phyloP scores from a whole-genome alignment of 2,888 invertebrate genomes.

The Conomelus anceps region DNA sequence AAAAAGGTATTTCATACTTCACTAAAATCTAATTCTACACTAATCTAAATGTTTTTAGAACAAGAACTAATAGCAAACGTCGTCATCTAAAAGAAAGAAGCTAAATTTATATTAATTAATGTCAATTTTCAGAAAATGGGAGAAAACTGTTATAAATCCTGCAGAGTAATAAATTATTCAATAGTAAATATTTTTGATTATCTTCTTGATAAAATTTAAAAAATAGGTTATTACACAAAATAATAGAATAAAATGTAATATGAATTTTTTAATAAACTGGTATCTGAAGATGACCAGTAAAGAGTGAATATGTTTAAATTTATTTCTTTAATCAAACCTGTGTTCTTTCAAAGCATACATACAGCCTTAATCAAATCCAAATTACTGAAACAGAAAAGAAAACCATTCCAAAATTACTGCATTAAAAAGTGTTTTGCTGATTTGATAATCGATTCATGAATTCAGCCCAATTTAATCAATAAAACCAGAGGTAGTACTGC shows the following conservation, averaged over 20 bases:
- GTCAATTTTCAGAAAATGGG: too few species aligned
- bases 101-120: too few species aligned
- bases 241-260: too few species aligned
- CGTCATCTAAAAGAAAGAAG: background rate
- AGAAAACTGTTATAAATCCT: too few species aligned
- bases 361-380: constrained; percentile 6
- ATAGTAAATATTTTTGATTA: too few species aligned
- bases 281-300: background rate
- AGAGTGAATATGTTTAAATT: background rate
- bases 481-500: background rate
- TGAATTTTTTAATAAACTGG: too few species aligned
- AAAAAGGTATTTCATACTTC: background rate
- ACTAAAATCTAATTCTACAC: background rate
- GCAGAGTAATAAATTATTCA: too few species aligned
- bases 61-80: background rate
- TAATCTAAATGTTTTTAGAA: background rate
- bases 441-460: background rate
- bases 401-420: background rate
- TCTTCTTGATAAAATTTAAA: too few species aligned
- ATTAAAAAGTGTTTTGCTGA: background rate
- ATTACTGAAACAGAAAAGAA: constrained; percentile 6
- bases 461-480: background rate
- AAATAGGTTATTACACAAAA: too few species aligned
- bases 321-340: background rate
- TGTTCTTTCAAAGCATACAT: constrained; percentile 10